phyloP scores from a whole-genome alignment of 1,140 invertebrate species.

The Aphis craccivora region DNA sequence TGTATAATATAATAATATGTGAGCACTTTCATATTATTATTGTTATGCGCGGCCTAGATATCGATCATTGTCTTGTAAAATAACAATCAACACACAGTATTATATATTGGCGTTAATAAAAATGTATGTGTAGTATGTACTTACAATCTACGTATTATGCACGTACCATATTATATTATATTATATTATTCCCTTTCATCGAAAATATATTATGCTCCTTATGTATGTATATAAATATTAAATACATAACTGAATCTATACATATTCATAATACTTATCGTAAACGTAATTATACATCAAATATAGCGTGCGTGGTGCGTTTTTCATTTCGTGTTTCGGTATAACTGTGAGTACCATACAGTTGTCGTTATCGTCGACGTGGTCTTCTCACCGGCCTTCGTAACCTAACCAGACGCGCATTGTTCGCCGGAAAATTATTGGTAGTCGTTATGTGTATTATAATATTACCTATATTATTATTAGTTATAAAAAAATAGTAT shows the following conservation, averaged over 20 bases:
- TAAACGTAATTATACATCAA: background rate
- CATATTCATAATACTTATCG: background rate
- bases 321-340: background rate
- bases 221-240: background rate
- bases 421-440: background rate
- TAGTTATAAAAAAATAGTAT: background rate
- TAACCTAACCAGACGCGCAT: background rate
- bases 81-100: constrained; percentile 24
- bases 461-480: constrained; percentile 4
- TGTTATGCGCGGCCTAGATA: constrained; percentile 38
- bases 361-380: background rate
- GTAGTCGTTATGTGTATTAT: background rate
- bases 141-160: background rate
- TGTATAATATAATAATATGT: constrained; percentile 12
- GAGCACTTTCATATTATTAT: constrained; percentile 52
- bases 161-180: background rate
- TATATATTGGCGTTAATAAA: background rate
- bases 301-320: background rate
- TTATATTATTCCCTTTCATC: constrained; percentile 7
- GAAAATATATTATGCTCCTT: background rate
- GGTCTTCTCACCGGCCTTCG: background rate
- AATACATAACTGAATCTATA: background rate
- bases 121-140: background rate
- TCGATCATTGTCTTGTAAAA: constrained; percentile 41
- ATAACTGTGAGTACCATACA: background rate